Conservation (phyloP, 92 coral and sea anemone genomes). For the Porites cylindrica region DNA sequence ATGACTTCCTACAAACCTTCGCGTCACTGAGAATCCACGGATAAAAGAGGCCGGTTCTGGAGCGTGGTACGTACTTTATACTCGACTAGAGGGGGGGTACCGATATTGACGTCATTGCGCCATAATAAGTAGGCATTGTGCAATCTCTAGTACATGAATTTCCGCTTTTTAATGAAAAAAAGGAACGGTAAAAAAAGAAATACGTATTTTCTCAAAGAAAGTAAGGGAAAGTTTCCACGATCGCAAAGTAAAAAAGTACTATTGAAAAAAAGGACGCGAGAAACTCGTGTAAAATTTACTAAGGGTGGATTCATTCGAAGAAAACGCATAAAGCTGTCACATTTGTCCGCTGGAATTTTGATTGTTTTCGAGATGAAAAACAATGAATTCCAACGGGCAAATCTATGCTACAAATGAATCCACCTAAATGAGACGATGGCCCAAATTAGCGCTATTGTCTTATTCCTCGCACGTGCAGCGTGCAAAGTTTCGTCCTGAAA, state of each 20-base stretch:
- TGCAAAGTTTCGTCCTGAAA: background rate
- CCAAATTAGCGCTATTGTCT: background rate
- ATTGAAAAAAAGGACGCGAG: background rate
- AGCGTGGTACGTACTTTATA: conserved; percentile 24
- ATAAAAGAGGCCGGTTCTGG: conserved; percentile 59
- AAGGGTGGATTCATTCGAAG: no score
- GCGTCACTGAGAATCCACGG: conserved; percentile 53
- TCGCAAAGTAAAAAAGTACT: background rate
- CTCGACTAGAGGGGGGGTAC: conserved; percentile 34
- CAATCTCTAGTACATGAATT: background rate
- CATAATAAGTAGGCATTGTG: conserved; percentile 11
- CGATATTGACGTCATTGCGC: conserved; percentile 46
- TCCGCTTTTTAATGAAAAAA: background rate
- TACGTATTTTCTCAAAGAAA: background rate
- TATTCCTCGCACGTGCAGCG: background rate
- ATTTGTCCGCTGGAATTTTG: no score
- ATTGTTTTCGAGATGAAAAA: no score
- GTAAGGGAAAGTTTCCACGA: background rate
- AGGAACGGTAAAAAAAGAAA: background rate
- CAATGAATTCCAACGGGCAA: no score
- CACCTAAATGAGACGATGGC: background rate
- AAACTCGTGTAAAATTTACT: background rate
- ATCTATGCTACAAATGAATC: no score
- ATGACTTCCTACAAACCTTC: conserved; percentile 9
- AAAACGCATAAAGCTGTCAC: no score